phyloP scores from a whole-genome alignment of 2,888 invertebrate species.

The Apantesis nais region DNA sequence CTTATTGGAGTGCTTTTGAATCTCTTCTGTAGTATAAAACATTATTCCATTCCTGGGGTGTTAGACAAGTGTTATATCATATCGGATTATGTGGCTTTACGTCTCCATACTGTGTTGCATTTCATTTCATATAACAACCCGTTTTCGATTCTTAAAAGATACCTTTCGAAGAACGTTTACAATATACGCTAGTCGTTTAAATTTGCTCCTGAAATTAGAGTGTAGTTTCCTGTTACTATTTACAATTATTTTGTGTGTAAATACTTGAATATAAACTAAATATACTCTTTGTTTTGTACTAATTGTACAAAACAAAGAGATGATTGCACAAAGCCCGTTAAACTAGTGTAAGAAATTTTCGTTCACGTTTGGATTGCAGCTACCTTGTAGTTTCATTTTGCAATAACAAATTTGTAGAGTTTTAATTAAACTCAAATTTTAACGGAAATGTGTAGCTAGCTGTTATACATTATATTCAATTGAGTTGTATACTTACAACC shows the following conservation, averaged over 20 bases:
- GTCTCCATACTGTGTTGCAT: constrained; percentile 46
- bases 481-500: not conserved
- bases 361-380: constrained; percentile 8
- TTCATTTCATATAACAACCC: constrained; percentile 39
- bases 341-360: constrained; percentile 7
- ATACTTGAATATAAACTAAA: not conserved
- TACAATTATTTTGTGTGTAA: constrained; percentile 20
- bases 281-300: too few relatives aligned
- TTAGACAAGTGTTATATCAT: constrained; percentile 51
- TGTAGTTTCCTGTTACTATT: constrained; percentile 28
- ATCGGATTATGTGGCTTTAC: constrained; percentile 48
- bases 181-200: constrained; percentile 32
- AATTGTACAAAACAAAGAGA: constrained; percentile 13
- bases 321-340: not conserved
- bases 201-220: constrained; percentile 21
- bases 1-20: constrained; percentile 58
- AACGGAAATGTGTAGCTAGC: constrained; percentile 3
- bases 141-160: constrained; percentile 42
- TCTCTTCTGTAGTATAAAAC: constrained; percentile 53
- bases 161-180: constrained; percentile 41
- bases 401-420: constrained; percentile 8
- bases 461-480: not conserved
- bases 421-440: constrained; percentile 14
- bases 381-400: constrained; percentile 9
- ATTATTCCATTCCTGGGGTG: constrained; percentile 52